Conservation (phyloP, 2,797 vertebrate species). For the Cyclura pinguis region DNA sequence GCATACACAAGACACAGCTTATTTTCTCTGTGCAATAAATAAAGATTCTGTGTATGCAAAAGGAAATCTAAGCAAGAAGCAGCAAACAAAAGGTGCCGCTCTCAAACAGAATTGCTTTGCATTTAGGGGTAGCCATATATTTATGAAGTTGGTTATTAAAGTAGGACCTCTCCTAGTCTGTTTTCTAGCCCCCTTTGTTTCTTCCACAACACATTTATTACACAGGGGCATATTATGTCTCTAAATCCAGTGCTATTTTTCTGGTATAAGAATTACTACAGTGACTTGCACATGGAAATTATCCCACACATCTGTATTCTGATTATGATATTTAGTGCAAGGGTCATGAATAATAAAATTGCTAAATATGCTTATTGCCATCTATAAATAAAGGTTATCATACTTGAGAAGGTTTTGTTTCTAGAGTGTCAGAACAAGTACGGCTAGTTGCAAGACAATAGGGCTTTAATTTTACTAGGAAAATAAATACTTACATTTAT, state of each 20-base stretch:
- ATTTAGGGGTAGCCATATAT: conserved; percentile 61
- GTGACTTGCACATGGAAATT: conserved; percentile 80
- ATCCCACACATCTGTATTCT: conserved; percentile 80
- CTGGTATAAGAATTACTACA: conserved; percentile 75
- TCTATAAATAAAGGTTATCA: conserved; percentile 86
- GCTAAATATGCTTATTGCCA: conserved; percentile 82
- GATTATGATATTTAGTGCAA: conserved; percentile 82
- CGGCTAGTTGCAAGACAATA: conserved; percentile 82
- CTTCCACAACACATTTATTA: conserved; percentile 61
- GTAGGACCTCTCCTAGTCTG: conserved; percentile 40
- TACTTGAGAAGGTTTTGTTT: conserved; percentile 75
- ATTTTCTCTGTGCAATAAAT: conserved; percentile 52
- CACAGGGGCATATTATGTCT: conserved; percentile 72
- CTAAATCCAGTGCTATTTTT: conserved; percentile 80
- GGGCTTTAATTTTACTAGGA: conserved; percentile 82
- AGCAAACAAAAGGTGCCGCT: conserved; percentile 49
- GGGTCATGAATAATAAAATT: conserved; percentile 86
- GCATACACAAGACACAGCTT: conserved; percentile 32
- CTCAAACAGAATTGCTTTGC: conserved; percentile 22
- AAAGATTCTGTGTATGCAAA: conserved; percentile 47
- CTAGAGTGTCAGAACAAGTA: conserved; percentile 78
- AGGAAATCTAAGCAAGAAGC: conserved; percentile 6
- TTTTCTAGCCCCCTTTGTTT: conserved; percentile 61
- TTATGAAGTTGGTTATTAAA: conserved; percentile 52
- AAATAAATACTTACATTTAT: conserved; percentile 83